phyloP scores from a whole-genome alignment of 2,888 invertebrate species.

The Lagria hirta region DNA sequence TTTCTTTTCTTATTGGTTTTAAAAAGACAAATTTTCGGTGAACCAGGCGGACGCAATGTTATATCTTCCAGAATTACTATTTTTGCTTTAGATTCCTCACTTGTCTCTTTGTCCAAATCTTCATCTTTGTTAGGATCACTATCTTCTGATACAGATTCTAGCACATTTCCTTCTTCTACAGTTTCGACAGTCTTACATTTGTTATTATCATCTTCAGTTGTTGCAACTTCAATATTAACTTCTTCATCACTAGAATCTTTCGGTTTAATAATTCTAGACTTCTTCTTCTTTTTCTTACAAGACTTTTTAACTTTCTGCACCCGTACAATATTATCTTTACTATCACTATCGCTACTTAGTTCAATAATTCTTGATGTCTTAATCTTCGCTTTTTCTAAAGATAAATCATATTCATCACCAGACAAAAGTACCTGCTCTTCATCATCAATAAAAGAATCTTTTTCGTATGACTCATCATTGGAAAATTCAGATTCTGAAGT shows the following conservation, averaged over 20 bases:
- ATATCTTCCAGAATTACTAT: too few relatives aligned
- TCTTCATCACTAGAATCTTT: slow-evolving; percentile 18
- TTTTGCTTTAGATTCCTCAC: too few relatives aligned
- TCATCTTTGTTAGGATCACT: too few relatives aligned
- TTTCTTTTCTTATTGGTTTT: too few relatives aligned
- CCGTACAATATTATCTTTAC: slow-evolving; percentile 5
- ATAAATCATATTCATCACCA: slow-evolving; percentile 16
- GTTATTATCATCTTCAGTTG: too few relatives aligned
- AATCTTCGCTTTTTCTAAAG: slow-evolving; percentile 1
- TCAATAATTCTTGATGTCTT: slow-evolving; percentile 5
- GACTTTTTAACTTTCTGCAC: slow-evolving; percentile 3
- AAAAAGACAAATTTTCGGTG: too few relatives aligned
- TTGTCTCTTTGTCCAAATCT: too few relatives aligned
- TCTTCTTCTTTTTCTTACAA: slow-evolving; percentile 1
- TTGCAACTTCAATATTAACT: too few relatives aligned
- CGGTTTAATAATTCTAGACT: slow-evolving; percentile 13
- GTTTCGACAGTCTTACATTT: too few relatives aligned
- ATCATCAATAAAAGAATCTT: slow-evolving; percentile 22
- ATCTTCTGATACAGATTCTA: too few relatives aligned
- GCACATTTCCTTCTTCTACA: too few relatives aligned
- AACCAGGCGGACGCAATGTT: too few relatives aligned
- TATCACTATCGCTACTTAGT: slow-evolving; percentile 3
- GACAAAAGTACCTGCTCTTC: slow-evolving; percentile 18
- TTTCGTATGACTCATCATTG: slow-evolving; percentile 13
- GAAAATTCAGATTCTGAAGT: slow-evolving; percentile 15